Base-by-base conservation (phyloP, 2,113 vertebrate genomes). In the Brachyhypopomus occidentalis region DNA sequence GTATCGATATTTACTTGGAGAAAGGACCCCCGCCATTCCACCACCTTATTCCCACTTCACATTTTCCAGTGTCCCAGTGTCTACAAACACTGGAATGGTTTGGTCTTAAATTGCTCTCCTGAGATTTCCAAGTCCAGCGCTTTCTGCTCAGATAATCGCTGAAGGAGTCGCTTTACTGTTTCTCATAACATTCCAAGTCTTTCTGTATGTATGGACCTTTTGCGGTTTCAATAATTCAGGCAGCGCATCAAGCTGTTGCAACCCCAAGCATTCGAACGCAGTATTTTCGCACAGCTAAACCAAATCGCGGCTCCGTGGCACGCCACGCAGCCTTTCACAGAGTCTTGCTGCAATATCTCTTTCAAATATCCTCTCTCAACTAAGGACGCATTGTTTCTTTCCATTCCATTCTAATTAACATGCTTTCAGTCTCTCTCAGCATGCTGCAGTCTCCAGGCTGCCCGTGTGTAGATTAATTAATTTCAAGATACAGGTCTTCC, bases 241-340 rank as follows among this genome's bases (percentile, higher is more conserved):
- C 45, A 52, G 45, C 9, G 12, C 9, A 52, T 14, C 12, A 9
- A 1, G 12, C 2, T 48, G 5, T 48, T 25, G 41, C 16, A 52
- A 52, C 2, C 9, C 16, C 41, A 25, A 52, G 38, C 70, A 72
- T 20, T 20, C 8, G 16, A 66, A 22, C 16, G 45, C 48, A 38
- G 84, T 48, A 45, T 74, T 60, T 81, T 71, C 60, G 79, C 63
- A 59, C 45, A 86, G 88, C 81, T 34, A 52, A 69, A 64, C 4
- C 34, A 20, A 48, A 60, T 48, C 63, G 38, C 38, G 8, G 11
- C 48, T 72, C 11, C n/a, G 34, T 58, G 58, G 5, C 17, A 27
- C 55, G 79, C 71, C 56, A 7, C 22, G 12, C 8, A 1, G 74
- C 23, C 5, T 69, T 75, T 56, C 52, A 48, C 60, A 75, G 17